A percentile compares a stretch with the other conserved stretches of the same genome.
Conservation (phyloP, 2,888 invertebrate genomes). For the Drosophila ezoana region DNA sequence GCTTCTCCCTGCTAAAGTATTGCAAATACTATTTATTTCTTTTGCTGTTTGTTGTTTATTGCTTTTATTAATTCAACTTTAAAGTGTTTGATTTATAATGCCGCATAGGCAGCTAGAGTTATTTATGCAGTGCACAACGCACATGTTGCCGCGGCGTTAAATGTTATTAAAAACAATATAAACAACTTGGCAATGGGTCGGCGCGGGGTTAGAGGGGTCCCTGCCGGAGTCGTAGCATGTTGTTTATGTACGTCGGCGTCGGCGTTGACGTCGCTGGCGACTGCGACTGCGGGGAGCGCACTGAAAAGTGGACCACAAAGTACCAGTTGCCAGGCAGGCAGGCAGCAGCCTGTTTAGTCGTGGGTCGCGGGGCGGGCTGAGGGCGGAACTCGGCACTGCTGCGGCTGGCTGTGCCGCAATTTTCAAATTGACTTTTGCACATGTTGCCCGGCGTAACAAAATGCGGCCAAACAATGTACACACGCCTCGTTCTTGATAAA, state of each 20-base stretch:
- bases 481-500: constrained; percentile 24
- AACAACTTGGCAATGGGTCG: constrained; percentile 61
- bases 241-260: constrained; percentile 56
- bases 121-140: constrained; percentile 67
- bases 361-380: constrained; percentile 17
- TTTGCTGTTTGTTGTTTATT: constrained; percentile 1
- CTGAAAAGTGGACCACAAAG: constrained; percentile 72
- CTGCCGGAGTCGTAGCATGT: constrained; percentile 35
- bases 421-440: constrained; percentile 81
- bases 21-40: too few relatives aligned
- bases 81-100: constrained; percentile 51
- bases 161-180: constrained; percentile 80
- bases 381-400: constrained; percentile 36
- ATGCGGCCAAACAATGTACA: constrained; percentile 68
- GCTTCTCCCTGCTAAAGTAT: too few relatives aligned
- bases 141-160: constrained; percentile 67
- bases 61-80: constrained; percentile 28
- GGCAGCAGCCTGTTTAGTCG: constrained; percentile 37
- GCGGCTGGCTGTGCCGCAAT: constrained; percentile 62
- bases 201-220: not conserved
- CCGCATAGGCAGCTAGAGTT: constrained; percentile 54
- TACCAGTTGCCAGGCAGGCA: constrained; percentile 54
- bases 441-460: constrained; percentile 71
- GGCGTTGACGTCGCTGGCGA: constrained; percentile 1
- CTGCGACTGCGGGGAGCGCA: constrained; percentile 12